Base-by-base conservation (phyloP, 2,888 invertebrate species). In the Conchocele bisecta region DNA sequence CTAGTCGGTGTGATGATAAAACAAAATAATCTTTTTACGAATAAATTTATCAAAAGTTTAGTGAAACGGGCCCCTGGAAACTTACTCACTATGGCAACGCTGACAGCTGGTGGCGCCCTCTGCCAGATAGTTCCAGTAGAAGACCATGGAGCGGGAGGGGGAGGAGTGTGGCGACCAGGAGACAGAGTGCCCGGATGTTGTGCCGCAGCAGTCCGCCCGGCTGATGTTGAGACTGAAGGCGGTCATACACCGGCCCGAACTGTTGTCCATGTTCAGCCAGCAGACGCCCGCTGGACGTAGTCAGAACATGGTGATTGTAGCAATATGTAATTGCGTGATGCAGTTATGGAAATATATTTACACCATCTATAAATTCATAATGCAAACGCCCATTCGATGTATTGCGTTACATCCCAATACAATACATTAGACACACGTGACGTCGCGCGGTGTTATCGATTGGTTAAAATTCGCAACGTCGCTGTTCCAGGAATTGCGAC, bases 81-180 rank as follows among this genome's bases (percentile, higher is more conserved):
- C 54, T 67, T 61, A 81, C 84, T 82, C 73, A 85, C 85, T 81
- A 71, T 83, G 83, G 59, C 85, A 85, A 20, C 72, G 78, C 24
- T 76, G 60, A 59, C 83, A 85, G 24, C 54, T 33, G 7, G 73
- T 48, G 6, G 77, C 76, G 7, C 81, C 83, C 11, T 66, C 66
- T 1, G 65, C 51, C n/a, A 83, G 58, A 6, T 71, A 79, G 44
- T 70, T 77, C 64, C 70, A 79, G 58, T 71, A 81, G 50, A 85
- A 79, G 5, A 75, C 51, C 7, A 72, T 68, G 9, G 70, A 68
- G n/a, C 67, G 64, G 24, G 72, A 63, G 13, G 60, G 54, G 13
- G 46, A 26, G 0, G 63, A 33, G 17, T 79, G 72, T 0, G 82
- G 77, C 3, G 81, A 68, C 84, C 84, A 84, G 13, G 76, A 67